Conservation (phyloP, 2,797 vertebrate genomes). For the Denticeps clupeoides region DNA sequence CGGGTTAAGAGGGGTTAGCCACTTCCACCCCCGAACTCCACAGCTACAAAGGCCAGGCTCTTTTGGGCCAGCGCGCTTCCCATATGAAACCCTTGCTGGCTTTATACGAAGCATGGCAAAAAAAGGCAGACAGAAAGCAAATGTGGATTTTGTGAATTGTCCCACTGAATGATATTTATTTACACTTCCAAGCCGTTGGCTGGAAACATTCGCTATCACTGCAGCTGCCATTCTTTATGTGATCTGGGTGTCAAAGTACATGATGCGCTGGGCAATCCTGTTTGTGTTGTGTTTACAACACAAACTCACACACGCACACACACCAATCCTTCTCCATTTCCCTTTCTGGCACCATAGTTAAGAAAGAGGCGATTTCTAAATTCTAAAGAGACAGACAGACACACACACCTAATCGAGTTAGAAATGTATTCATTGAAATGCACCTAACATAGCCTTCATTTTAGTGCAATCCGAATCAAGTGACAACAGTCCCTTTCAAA, state of each 20-base stretch:
- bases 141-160: slow-evolving; percentile 7
- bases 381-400: too few relatives aligned
- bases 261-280: too few relatives aligned
- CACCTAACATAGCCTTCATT: too few relatives aligned
- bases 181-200: slow-evolving; percentile 18
- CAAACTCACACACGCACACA: too few relatives aligned
- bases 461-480: too few relatives aligned
- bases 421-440: too few relatives aligned
- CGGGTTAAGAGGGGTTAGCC: slow-evolving; percentile 66
- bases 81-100: slow-evolving; percentile 19
- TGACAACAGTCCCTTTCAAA: neutral
- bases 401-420: too few relatives aligned
- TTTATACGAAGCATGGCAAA: slow-evolving; percentile 7
- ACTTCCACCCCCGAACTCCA: slow-evolving; percentile 42
- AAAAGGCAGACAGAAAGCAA: neutral
- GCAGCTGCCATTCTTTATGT: slow-evolving; percentile 1
- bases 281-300: too few relatives aligned
- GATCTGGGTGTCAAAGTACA: neutral
- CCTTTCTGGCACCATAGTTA: too few relatives aligned
- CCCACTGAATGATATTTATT: slow-evolving; percentile 18
- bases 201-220: slow-evolving; percentile 24
- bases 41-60: slow-evolving; percentile 45
- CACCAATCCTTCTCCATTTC: too few relatives aligned
- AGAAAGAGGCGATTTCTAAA: too few relatives aligned
- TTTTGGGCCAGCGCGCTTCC: slow-evolving; percentile 10